Evolutionary conservation across 2,888 invertebrate species (phyloP), one percentile per base, ranked within the genome.

Genomic region (Nomada ruficornis): DNA sequence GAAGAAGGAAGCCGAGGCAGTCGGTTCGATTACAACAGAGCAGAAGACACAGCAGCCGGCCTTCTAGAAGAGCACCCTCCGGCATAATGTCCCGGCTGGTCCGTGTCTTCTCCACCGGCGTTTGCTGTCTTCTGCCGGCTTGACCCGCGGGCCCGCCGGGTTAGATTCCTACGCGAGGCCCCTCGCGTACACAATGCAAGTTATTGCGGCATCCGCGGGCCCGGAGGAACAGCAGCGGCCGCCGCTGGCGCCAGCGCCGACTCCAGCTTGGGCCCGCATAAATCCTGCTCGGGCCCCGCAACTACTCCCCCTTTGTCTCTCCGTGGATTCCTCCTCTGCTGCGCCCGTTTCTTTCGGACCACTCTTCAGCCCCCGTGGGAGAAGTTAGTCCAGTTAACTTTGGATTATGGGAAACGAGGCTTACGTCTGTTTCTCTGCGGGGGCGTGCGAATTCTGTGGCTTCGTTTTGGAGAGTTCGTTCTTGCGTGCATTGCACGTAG

Each of bases 151-250:
- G 91, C 89, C 91, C 91, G 91, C 91, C 92, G 91, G 93, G 93
- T 93, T 93, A 93, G 93, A 92, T 93, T 93, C 93, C 92, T 93
- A 90, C 81, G 71, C 81, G 82, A 76, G 36, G 75, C 74, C 82
- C 82, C 82, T 87, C 89, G 90, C 91, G 92, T 91, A 93, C 92
- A 93, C 93, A 93, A 93, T 93, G 93, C 93, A 91, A 93, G 93
- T 93, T 93, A 93, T 93, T 93, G 93, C 91, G 88, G 91, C 91
- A 92, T 89, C 90, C 85, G 86, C 89, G 86, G 80, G 86, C 71
- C 73, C 82, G 88, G 89, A 90, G 87, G 85, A 82, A 83, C 86
- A 86, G 84, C 83, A 65, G 87, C 89, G 89, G 91, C 91, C 92
- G 91, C 91, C 92, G 92, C 90, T 90, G 91, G 92, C 91, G 92